Evolutionary conservation across 2,888 invertebrate genomes (phyloP), one percentile per base, ranked within the genome.

Genomic region (Nomada goodeniana): DNA sequence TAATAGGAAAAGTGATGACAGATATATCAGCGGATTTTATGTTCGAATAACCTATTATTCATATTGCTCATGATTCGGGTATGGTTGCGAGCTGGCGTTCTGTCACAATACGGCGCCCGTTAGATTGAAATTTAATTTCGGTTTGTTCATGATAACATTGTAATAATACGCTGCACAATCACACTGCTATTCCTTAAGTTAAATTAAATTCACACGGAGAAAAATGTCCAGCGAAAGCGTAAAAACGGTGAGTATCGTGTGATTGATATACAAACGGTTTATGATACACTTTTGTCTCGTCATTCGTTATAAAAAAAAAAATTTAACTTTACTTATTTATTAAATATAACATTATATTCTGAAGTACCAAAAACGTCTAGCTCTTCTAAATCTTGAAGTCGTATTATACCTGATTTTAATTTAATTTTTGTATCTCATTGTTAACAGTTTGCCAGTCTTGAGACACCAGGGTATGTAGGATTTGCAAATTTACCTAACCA

Each of bases 401-500:
- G 36, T 36, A 7, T 36, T 5, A 1, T 36, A 36, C 36, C 5
- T 9, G 3, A 55, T 53, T 63, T 65, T 59, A 20, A 50, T 50
- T 18, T 61, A 70, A 70, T 64, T 63, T 74, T 68, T 61, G 68
- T 65, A 82, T 72, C 76, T 79, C 90, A 85, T 85, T 72, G 83
- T 94, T 94, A 23, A 29, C 94, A 98, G 97, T 98, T 98, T 94
- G 96, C 97, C 70, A 97, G 96, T 91, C 94, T 97, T 88, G 98
- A 98, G 94, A 97, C 97, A 0, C 97, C 97, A 47, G 97, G 97
- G 29, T 99, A 98, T 94, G 95, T 98, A 53, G 98, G 98, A 3
- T 98, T 98, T 94, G 99, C 98, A 69, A 99, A 99, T 95, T 94
- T 99, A 55, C 99, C 99, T 1, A 98, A 99, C 94, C 99, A 99